Conservation (phyloP, 2,888 invertebrate species). For the Ennomos fuscantarius region DNA sequence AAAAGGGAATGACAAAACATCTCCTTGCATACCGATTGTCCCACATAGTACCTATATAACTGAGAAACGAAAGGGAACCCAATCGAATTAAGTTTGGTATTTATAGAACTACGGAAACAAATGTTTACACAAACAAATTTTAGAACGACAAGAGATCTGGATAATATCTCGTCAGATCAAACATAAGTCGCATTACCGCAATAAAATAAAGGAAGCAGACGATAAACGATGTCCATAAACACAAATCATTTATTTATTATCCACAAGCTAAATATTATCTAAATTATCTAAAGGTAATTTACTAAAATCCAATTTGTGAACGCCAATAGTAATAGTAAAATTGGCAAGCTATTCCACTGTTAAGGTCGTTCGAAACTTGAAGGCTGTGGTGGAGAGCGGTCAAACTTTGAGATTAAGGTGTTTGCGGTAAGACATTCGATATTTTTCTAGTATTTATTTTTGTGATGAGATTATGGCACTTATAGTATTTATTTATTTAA, state of each 20-base stretch:
- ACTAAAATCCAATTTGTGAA: slow-evolving; percentile 29
- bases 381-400: neutral
- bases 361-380: slow-evolving; percentile 27
- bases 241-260: slow-evolving; percentile 33
- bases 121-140: slow-evolving; percentile 13
- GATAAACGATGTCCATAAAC: slow-evolving; percentile 26
- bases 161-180: slow-evolving; percentile 14
- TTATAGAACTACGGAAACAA: slow-evolving; percentile 5
- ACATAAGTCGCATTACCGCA: slow-evolving; percentile 15
- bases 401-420: neutral
- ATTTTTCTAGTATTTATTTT: no score
- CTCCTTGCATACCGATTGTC: no score
- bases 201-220: slow-evolving; percentile 31
- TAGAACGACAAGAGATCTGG: slow-evolving; percentile 15
- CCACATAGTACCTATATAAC: no score
- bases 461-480: no score
- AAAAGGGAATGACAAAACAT: no score
- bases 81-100: neutral
- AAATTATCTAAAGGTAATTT: slow-evolving; percentile 30
- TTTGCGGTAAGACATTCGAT: no score
- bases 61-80: no score
- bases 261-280: slow-evolving; percentile 21
- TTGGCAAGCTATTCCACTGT: slow-evolving; percentile 17
- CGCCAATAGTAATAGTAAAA: slow-evolving; percentile 19
- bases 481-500: no score